Evolutionary conservation across 2,888 invertebrate species (phyloP), one percentile per base, ranked within the genome.

Genomic region (Microchrysa polita): DNA sequence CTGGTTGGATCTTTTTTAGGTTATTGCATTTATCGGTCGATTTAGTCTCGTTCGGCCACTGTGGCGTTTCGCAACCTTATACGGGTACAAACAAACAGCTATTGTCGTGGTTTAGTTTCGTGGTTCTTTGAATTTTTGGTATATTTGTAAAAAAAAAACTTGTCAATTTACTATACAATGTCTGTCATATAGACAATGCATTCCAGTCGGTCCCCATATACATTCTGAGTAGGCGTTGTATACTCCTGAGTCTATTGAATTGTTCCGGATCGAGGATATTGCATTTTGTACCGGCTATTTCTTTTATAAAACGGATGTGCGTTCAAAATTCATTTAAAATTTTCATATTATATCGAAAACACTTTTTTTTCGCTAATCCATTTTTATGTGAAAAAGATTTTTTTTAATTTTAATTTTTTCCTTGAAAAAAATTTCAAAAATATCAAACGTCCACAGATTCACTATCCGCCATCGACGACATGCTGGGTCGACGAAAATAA

Each of bases 401-500:
- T 5, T 59, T n/a, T 34, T 34, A 34, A 34, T 34, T 10, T 27
- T 22, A 27, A 4, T 61, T 61, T 23, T 61, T 69, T 55, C 27
- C 16, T 16, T 34, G 9, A 72, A 20, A 52, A n/a, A 27, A 57
- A 12, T 34, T 67, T 65, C 23, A n/a, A 34, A 59, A 14, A 55
- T 44, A 18, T 20, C 20, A 67, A 74, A 60, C 83, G 73, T 82
- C 83, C 77, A 82, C 78, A 73, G 84, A 84, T 74, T 84, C 84
- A 76, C 84, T 84, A 75, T 84, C 84, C 74, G 79, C 75, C 53
- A 83, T 82, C 14, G 84, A 84, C 72, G 82, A 80, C 75, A 82
- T 80, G 75, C 84, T 84, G 34, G 80, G 77, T 60, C 83, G 82
- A 73, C 81, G 81, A 82, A 83, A 82, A 78, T 82, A 81, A 77